Base-by-base conservation (phyloP, 2,113 vertebrate genomes). In the Rallus limicola region DNA sequence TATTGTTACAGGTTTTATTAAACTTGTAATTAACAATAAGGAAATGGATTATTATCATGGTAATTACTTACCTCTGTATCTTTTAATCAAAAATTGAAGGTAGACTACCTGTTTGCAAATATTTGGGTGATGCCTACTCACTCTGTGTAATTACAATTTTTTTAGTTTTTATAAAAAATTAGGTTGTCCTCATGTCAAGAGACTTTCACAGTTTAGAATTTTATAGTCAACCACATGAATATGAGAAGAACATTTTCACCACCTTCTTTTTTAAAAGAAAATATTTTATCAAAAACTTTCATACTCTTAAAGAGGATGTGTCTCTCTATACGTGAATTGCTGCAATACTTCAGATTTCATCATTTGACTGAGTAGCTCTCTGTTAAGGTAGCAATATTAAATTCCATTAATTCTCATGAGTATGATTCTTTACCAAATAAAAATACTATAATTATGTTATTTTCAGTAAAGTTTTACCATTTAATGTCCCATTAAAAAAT, bases 261-360 rank as follows among this genome's bases (percentile, higher is more conserved):
- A 42, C 4, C 29, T 17, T 17, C 58, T 62, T 44, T 48, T 21
- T 21, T 5, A 4, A 31, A 62, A 36, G 48, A 48, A 48, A 23
- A 21, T 52, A 26, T 42, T 84, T 72, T 56, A 56, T 18, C 2
- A 26, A 13, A 80, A 80, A 71, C 6, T 24, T 0, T 81, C 3
- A 2, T 63, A 5, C 4, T 82, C 5, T 38, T 76, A 42, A 59
- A 60, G 9, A 18, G 53, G 1, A 14, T 16, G 1, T 63, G 13
- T 79, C 5, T n/a, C 70, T 86, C 46, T 59, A 3, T 36, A 21
- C 0, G 0, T 48, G 4, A 56, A 46, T 63, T 70, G 4, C 9
- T 84, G 14, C 46, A 69, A 55, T 68, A 8, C 9, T 78, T 86
- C 12, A 34, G 2, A 59, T 60, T 67, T 28, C 46, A 26, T 52